Evolutionary conservation across 2,888 invertebrate species (phyloP).

Genomic region (Drosophila colorata): DNA sequence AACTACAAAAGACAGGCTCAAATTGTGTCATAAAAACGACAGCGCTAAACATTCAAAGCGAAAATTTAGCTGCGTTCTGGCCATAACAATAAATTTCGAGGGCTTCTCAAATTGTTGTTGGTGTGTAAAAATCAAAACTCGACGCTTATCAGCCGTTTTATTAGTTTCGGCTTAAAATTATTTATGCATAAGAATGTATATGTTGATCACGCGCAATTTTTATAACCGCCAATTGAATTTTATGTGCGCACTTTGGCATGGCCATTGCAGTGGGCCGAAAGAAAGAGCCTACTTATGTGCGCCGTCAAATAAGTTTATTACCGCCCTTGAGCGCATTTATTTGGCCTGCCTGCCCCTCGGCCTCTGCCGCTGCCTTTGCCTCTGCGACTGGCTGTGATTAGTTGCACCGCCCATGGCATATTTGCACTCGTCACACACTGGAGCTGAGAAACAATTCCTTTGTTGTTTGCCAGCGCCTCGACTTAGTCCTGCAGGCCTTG

Average conservation of each 20-base stretch:
- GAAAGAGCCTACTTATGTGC: slow-evolving; percentile 67
- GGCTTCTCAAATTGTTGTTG: slow-evolving; percentile 24
- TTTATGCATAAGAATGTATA: slow-evolving; percentile 29
- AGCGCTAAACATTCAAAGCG: slow-evolving; percentile 67
- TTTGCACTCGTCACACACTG: slow-evolving; percentile 54
- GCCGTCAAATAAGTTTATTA: slow-evolving; percentile 53
- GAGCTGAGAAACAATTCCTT: slow-evolving; percentile 8
- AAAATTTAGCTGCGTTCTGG: slow-evolving; percentile 50
- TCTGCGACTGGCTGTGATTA: slow-evolving; percentile 53
- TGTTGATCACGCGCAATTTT: slow-evolving; percentile 71
- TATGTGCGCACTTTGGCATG: slow-evolving; percentile 45
- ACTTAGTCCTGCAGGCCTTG: slow-evolving; percentile 34
- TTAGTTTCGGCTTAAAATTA: slow-evolving; percentile 76
- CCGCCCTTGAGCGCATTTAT: slow-evolving; percentile 32
- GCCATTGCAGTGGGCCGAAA: slow-evolving; percentile 3
- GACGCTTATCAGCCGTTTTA: slow-evolving; percentile 67
- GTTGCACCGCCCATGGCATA: slow-evolving; percentile 52
- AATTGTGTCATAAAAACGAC: slow-evolving; percentile 69
- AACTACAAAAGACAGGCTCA: slow-evolving; percentile 56
- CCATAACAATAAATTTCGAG: slow-evolving; percentile 62
- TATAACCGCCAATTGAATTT: slow-evolving; percentile 75
- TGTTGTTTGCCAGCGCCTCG: slow-evolving; percentile 32
- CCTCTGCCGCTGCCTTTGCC: slow-evolving; percentile 5
- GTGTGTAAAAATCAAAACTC: slow-evolving; percentile 74
- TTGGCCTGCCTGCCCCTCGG: slow-evolving; percentile 12